A percentile compares a stretch with the other conserved stretches of the same genome.
Conservation (phyloP, 1,140 invertebrate genomes). For the Venustaconcha ellipsiformis region DNA sequence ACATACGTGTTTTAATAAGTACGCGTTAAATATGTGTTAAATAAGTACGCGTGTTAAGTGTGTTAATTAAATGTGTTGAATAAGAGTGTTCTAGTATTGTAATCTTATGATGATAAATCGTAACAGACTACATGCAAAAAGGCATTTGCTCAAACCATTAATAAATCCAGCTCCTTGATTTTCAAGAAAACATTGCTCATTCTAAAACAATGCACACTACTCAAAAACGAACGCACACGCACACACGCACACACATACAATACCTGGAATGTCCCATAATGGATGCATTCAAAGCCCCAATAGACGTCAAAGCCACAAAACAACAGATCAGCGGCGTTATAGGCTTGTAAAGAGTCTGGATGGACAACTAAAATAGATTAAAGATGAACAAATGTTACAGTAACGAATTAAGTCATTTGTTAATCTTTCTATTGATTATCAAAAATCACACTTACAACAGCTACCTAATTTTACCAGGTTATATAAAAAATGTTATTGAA, state of each 20-base stretch:
- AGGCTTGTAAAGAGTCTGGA: conserved; percentile 36
- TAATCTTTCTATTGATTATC: no score
- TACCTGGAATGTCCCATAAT: conserved; percentile 58
- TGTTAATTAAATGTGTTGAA: no score
- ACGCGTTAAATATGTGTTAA: no score
- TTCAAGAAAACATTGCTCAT: not conserved
- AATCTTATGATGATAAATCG: not conserved
- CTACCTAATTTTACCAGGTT: no score
- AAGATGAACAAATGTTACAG: no score
- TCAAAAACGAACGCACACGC: not conserved
- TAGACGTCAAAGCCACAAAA: conserved; percentile 45
- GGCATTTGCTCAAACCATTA: not conserved
- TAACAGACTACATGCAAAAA: not conserved
- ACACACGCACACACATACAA: not conserved
- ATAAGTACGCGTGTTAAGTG: no score
- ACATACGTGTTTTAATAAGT: no score
- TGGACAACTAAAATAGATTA: conserved; percentile 36
- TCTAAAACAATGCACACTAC: not conserved
- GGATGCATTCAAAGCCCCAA: conserved; percentile 55
- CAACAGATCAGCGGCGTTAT: conserved; percentile 40
- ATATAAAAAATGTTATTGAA: no score
- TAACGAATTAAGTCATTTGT: no score
- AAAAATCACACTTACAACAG: no score
- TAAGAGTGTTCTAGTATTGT: not conserved
- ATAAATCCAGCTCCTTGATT: not conserved